Base-by-base conservation (phyloP, 1,140 invertebrate species). In the Nomia melanderi region DNA sequence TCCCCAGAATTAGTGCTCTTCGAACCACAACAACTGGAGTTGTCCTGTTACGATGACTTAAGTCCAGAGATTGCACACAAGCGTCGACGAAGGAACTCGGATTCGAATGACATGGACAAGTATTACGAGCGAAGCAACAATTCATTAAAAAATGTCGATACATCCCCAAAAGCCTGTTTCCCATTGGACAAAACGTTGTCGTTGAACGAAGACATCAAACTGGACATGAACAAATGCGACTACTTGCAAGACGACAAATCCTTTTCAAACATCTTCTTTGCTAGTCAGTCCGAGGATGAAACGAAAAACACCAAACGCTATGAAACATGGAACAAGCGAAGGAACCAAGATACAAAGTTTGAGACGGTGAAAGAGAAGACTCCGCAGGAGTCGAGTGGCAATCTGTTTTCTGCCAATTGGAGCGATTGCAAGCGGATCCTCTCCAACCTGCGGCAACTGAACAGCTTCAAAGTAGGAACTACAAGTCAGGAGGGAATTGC, bases 1-100 rank as follows among this genome's bases (percentile, higher is more conserved):
- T 84, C 86, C 1, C 88, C 86, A 25, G 86, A 88, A 64, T 82
- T 71, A 9, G 59, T 88, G 1, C 62, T 87, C 5, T 87, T 64
- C 9, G 81, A 84, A 7, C 60, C 64, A 8, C 25, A 44, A 0
- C 67, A 66, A 23, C 12, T n/a, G 7, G 54, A 78, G 1, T 53
- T 79, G 5, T 59, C 71, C 11, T 82, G 57, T 31, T 75, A 47
- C 41, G 75, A 81, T 17, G 56, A 85, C 3, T 47, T 86, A 0
- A 89, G 87, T 39, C 84, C 83, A 17, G 84, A 84, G 44, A 81
- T 88, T 14, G 33, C 79, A 9, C 23, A 54, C 0, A 66, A 53
- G 31, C 27, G 64, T 5, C 31, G 66, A 20, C 81, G 76, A 50
- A 57, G 57, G 0, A 83, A 72, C 56, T 65, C 82, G 0, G 73